Conservation (phyloP, 2,113 vertebrate genomes). For the Gymnogyps californianus region DNA sequence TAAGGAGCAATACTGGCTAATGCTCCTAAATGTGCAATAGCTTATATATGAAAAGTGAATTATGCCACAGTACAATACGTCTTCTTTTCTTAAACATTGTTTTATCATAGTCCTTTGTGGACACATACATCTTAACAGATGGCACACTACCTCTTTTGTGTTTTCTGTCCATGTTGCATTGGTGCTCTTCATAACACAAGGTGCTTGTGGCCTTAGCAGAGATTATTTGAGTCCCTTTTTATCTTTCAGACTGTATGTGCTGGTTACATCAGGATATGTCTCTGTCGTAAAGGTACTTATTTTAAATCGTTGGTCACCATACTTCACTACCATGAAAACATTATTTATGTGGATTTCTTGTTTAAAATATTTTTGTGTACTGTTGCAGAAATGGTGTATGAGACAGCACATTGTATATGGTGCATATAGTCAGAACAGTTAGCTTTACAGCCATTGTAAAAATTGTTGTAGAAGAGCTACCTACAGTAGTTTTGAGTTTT, state of each 20-base stretch:
- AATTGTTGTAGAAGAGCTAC: constrained; percentile 64
- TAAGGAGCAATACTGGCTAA: constrained; percentile 78
- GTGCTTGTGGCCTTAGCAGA: constrained; percentile 75
- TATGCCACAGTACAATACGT: constrained; percentile 62
- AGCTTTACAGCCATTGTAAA: constrained; percentile 64
- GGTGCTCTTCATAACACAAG: constrained; percentile 71
- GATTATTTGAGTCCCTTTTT: constrained; percentile 62
- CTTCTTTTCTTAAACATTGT: constrained; percentile 71
- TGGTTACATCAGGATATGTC: constrained; percentile 88
- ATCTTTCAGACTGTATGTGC: constrained; percentile 85
- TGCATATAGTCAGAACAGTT: constrained; percentile 67
- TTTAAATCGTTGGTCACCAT: constrained; percentile 76
- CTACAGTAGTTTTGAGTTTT: constrained; percentile 51
- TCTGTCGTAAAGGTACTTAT: constrained; percentile 81
- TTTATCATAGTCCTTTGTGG: constrained; percentile 73
- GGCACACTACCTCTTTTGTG: constrained; percentile 92
- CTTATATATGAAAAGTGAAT: constrained; percentile 74
- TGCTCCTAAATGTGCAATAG: constrained; percentile 83
- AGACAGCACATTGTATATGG: constrained; percentile 73
- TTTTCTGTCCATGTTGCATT: constrained; percentile 73
- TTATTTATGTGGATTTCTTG: constrained; percentile 92
- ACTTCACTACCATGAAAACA: constrained; percentile 68
- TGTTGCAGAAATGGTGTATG: constrained; percentile 71
- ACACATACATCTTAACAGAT: constrained; percentile 81
- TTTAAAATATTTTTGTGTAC: constrained; percentile 72